Evolutionary conservation across 2,113 vertebrate genomes (phyloP).

Genomic region (Amphiprion percula): DNA sequence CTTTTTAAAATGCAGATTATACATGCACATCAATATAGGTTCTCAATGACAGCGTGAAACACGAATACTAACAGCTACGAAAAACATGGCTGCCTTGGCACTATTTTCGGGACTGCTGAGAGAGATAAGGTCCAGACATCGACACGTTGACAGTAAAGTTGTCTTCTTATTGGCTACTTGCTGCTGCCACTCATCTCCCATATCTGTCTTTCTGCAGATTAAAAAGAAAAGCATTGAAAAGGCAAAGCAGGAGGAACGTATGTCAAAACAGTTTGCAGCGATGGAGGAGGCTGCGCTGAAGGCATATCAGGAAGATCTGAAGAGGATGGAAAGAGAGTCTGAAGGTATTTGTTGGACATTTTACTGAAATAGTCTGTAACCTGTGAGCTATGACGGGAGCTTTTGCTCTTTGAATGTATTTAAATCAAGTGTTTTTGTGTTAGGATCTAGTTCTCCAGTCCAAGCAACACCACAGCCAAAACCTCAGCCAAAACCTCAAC

Average conservation of each 20-base stretch:
- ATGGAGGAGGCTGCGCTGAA: constrained; percentile 97
- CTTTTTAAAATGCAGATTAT: too few relatives aligned
- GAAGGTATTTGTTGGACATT: constrained; percentile 63
- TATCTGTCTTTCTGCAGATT: constrained; percentile 86
- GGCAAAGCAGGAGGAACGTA: constrained; percentile 92
- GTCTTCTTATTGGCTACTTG: constrained; percentile 35
- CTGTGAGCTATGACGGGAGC: neutral
- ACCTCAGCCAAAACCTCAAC: neutral
- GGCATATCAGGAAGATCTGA: constrained; percentile 95
- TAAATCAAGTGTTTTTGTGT: neutral
- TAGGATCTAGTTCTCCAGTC: constrained; percentile 38
- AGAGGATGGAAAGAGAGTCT: constrained; percentile 91
- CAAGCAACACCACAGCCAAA: neutral
- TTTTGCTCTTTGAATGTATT: neutral
- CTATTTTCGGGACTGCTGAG: constrained; percentile 34
- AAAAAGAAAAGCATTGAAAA: constrained; percentile 96
- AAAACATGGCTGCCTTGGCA: constrained; percentile 48
- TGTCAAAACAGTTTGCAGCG: constrained; percentile 94
- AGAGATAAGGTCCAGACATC: constrained; percentile 70
- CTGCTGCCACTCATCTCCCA: constrained; percentile 1
- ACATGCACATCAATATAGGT: neutral
- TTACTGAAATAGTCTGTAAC: neutral
- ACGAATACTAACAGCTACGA: neutral
- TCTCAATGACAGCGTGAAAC: neutral
- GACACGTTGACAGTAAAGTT: constrained; percentile 1